phyloP scores from a whole-genome alignment of 2,797 vertebrate genomes.

The Pogonophryne albipinna region DNA sequence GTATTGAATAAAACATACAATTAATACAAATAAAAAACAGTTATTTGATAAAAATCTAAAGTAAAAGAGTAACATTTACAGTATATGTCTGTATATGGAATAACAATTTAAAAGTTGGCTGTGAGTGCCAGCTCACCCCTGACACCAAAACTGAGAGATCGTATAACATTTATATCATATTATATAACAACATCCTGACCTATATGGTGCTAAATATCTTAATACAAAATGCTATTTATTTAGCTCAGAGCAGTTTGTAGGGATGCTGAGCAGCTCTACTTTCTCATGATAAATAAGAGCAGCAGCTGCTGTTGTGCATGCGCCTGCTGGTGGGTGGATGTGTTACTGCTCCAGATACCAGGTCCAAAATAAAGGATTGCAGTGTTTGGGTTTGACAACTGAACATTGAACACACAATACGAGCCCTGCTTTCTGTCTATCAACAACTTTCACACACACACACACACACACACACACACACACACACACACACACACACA shows the following conservation, averaged over 20 bases:
- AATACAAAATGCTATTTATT: constrained; percentile 35
- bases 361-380: constrained; percentile 17
- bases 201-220: background rate
- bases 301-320: constrained; percentile 20
- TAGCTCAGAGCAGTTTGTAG: too few relatives aligned
- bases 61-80: too few relatives aligned
- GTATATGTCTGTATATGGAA: too few relatives aligned
- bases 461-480: too few relatives aligned
- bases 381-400: constrained; percentile 38
- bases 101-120: too few relatives aligned
- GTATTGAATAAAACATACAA: too few relatives aligned
- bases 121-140: background rate
- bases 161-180: background rate
- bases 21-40: too few relatives aligned
- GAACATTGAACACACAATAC: constrained; percentile 2
- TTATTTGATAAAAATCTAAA: too few relatives aligned
- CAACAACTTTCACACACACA: background rate
- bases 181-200: background rate
- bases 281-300: constrained; percentile 33
- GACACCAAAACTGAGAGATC: background rate
- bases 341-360: constrained; percentile 16
- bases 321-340: background rate
- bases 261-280: constrained; percentile 29
- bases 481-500: too few relatives aligned
- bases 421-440: constrained; percentile 4